A percentile compares a stretch with the other conserved stretches of the same genome.
Conservation (phyloP, 2,888 invertebrate genomes). For the Acleris literana region DNA sequence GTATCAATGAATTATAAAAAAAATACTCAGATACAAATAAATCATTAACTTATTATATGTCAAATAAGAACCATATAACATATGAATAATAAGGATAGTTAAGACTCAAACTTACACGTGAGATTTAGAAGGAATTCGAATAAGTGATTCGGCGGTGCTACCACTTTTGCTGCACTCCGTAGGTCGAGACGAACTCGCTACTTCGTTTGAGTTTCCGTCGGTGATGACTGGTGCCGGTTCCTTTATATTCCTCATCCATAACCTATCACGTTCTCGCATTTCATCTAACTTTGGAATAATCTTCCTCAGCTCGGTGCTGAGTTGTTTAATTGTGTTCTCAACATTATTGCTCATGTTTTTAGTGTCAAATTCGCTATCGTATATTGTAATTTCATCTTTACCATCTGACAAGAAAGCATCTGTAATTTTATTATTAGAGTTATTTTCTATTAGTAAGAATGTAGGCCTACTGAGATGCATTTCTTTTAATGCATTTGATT, state of each 20-base stretch:
- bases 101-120: conserved; percentile 50
- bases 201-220: conserved; percentile 73
- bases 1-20: too few relatives aligned
- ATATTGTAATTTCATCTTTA: conserved; percentile 80
- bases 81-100: background rate
- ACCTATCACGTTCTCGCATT: conserved; percentile 72
- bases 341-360: conserved; percentile 71
- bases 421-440: conserved; percentile 71
- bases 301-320: conserved; percentile 76
- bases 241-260: conserved; percentile 65
- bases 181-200: conserved; percentile 48
- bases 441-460: conserved; percentile 72
- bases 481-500: conserved; percentile 68
- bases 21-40: too few relatives aligned
- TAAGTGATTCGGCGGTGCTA: conserved; percentile 28
- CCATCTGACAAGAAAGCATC: conserved; percentile 85
- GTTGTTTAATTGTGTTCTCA: conserved; percentile 75
- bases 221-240: conserved; percentile 50
- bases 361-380: conserved; percentile 67
- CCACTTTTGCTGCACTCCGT: conserved; percentile 36
- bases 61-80: too few relatives aligned
- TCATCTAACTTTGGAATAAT: conserved; percentile 79
- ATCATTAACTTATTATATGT: too few relatives aligned
- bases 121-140: conserved; percentile 45
- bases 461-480: conserved; percentile 76